phyloP scores from a whole-genome alignment of 2,797 vertebrate species.

The Sebastes itinus region DNA sequence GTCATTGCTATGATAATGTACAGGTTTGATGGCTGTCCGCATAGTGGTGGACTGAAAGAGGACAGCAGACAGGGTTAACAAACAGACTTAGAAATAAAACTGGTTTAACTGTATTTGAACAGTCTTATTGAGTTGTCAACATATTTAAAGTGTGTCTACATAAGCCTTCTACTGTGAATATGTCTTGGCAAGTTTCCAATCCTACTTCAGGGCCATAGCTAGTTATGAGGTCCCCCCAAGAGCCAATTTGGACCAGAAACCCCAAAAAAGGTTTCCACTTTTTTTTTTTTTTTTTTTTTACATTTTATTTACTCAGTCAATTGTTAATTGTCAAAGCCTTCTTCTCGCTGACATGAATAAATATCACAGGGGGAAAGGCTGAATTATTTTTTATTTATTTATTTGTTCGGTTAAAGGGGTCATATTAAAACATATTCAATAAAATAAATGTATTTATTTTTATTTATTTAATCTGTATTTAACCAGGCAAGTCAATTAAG shows the following conservation, averaged over 20 bases:
- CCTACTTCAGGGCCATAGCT: neutral
- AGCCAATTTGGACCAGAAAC: neutral
- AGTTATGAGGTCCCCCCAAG: neutral
- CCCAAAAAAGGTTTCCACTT: neutral
- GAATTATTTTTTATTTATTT: neutral
- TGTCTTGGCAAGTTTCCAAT: neutral
- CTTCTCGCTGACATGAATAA: neutral
- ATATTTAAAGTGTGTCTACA: no score
- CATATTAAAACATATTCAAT: neutral
- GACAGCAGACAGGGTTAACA: neutral
- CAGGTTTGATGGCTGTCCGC: conserved; percentile 12
- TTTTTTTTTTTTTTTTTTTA: neutral
- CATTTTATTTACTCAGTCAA: neutral
- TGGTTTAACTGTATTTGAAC: neutral
- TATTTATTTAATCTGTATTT: no score
- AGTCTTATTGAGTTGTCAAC: neutral
- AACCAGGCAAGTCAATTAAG: no score
- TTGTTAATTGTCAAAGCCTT: neutral
- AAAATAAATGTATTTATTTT: neutral
- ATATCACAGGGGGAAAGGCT: neutral
- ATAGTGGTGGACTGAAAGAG: neutral
- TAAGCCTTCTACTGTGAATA: neutral
- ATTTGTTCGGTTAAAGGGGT: neutral
- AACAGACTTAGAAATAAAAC: neutral
- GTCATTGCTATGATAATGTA: conserved; percentile 72